Conservation (phyloP, 2,888 invertebrate species). For the Nysson spinosus region DNA sequence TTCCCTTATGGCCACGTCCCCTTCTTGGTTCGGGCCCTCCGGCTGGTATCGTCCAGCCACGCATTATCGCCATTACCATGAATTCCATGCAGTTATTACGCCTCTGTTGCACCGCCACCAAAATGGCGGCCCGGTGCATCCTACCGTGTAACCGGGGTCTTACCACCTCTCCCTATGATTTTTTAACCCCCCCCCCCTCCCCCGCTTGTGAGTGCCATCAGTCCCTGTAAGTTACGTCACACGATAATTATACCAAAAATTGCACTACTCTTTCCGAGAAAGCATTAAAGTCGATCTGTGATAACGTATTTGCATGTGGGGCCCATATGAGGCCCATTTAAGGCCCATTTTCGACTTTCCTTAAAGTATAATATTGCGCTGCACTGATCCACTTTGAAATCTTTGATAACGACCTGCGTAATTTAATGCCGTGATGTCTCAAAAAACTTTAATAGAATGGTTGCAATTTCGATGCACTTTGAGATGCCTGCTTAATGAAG, state of each 20-base stretch:
- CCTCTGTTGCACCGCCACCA: conserved; percentile 64
- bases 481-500: too few relatives aligned
- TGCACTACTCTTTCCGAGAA: too few relatives aligned
- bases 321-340: too few relatives aligned
- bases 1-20: conserved; percentile 20
- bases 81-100: conserved; percentile 67
- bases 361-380: too few relatives aligned
- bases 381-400: too few relatives aligned
- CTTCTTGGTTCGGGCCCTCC: conserved; percentile 42
- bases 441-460: too few relatives aligned
- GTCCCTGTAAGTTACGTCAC: conserved; percentile 18
- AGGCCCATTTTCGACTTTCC: too few relatives aligned
- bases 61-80: conserved; percentile 66
- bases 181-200: not conserved
- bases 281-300: too few relatives aligned
- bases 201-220: conserved; percentile 20
- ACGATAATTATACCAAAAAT: conserved; percentile 38
- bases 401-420: too few relatives aligned
- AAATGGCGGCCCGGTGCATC: conserved; percentile 63
- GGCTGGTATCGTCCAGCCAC: conserved; percentile 50
- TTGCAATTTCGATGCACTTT: too few relatives aligned
- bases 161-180: not conserved
- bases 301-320: too few relatives aligned
- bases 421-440: too few relatives aligned
- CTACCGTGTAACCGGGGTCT: conserved; percentile 55